Conservation (phyloP, 2,888 invertebrate species). For the Eudasyphora cyanicolor region DNA sequence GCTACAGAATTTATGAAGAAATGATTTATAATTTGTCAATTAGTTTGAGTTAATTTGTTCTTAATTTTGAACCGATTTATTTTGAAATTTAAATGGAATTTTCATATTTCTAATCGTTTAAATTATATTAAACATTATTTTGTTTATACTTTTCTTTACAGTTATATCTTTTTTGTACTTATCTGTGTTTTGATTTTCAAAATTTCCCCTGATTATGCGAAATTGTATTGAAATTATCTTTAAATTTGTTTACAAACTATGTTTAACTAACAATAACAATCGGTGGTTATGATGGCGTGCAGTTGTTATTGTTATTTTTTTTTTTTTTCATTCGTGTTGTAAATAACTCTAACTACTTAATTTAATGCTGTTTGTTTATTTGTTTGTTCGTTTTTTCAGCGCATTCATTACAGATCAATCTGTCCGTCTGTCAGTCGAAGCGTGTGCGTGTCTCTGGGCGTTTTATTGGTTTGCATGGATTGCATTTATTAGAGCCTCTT, state of each 20-base stretch:
- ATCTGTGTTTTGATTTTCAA: no score
- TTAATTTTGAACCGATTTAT: no score
- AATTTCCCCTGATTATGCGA: no score
- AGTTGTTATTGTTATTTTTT: not conserved
- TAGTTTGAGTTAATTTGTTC: no score
- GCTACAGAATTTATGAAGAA: no score
- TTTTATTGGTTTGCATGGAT: not conserved
- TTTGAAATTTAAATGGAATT: no score
- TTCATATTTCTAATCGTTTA: no score
- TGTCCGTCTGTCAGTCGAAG: not conserved
- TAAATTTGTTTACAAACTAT: slow-evolving; percentile 11
- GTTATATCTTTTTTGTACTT: no score
- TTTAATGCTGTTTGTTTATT: slow-evolving; percentile 1
- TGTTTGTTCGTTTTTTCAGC: no score
- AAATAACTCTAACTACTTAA: not conserved
- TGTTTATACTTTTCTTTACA: no score
- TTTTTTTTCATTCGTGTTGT: not conserved
- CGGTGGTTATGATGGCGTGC: slow-evolving; percentile 3
- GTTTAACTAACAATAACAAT: not conserved
- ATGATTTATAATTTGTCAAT: no score
- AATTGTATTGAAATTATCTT: not conserved
- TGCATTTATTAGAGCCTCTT: not conserved
- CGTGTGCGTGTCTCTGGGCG: slow-evolving; percentile 36
- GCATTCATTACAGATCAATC: slow-evolving; percentile 26
- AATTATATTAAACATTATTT: no score